phyloP scores from a whole-genome alignment of 2,888 invertebrate species.

The Spisula subtruncata region DNA sequence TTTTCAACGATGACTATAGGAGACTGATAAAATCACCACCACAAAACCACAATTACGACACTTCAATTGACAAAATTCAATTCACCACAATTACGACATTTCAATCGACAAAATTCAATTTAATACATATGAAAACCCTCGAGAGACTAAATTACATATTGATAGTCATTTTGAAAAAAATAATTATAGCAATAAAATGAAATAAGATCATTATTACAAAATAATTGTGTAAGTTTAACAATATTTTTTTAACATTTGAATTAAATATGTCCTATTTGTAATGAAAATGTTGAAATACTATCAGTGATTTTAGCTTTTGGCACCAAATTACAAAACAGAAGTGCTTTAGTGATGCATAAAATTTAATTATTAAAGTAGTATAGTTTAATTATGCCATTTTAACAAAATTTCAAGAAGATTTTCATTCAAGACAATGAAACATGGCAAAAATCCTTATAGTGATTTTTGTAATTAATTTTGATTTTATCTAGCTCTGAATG shows the following conservation, averaged over 20 bases:
- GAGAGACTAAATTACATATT: constrained; percentile 33
- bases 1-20: background rate
- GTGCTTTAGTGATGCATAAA: background rate
- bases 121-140: background rate
- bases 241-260: constrained; percentile 26
- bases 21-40: background rate
- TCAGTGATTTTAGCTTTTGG: background rate
- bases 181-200: constrained; percentile 24
- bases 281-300: background rate
- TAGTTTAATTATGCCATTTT: background rate
- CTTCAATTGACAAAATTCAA: constrained; percentile 1
- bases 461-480: background rate
- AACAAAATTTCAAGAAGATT: background rate
- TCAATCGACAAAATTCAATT: constrained; percentile 9
- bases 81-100: background rate
- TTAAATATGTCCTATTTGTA: background rate
- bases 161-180: background rate
- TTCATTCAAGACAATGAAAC: background rate
- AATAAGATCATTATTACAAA: background rate
- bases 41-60: background rate
- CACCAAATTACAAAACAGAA: background rate
- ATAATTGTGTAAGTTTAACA: constrained; percentile 24
- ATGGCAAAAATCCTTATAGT: background rate
- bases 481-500: too few relatives aligned
- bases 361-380: background rate